Evolutionary conservation across 2,113 vertebrate genomes (phyloP).

Genomic region (Mystacornis crossleyi): DNA sequence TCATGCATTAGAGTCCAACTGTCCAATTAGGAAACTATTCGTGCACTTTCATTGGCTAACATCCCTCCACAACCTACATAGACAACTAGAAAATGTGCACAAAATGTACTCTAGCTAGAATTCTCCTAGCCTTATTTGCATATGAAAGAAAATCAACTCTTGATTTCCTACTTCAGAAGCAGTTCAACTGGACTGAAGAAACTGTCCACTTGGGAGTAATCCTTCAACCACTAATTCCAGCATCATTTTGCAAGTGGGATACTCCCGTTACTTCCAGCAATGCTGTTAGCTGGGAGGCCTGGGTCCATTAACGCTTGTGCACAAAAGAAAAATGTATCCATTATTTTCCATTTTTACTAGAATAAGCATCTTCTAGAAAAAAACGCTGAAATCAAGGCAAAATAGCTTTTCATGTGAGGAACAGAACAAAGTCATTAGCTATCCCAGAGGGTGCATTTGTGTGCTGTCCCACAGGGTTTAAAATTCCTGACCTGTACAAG

Average conservation of each 20-base stretch:
- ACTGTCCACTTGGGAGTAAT: not conserved
- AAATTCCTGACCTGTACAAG: slow-evolving; percentile 5
- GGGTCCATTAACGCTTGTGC: not conserved
- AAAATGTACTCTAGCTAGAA: not conserved
- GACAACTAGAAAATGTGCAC: not conserved
- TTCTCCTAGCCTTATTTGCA: not conserved
- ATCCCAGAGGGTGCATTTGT: not conserved
- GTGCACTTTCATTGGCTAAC: not conserved
- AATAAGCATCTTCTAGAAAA: not conserved
- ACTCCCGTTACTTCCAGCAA: not conserved
- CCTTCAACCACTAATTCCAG: not conserved
- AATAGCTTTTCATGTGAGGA: not conserved
- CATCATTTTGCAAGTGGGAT: not conserved
- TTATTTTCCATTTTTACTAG: not conserved
- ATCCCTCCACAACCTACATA: not conserved
- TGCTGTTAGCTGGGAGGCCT: not conserved
- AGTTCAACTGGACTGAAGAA: not conserved
- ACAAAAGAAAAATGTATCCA: not conserved
- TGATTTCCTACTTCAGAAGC: not conserved
- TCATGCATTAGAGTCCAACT: not conserved
- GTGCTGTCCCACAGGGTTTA: not conserved
- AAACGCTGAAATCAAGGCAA: not conserved
- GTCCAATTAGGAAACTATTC: not conserved
- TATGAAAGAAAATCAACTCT: not conserved
- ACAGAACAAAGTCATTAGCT: not conserved